Base-by-base conservation (phyloP, 2,888 invertebrate species). In the Xestobium rufovillosum region DNA sequence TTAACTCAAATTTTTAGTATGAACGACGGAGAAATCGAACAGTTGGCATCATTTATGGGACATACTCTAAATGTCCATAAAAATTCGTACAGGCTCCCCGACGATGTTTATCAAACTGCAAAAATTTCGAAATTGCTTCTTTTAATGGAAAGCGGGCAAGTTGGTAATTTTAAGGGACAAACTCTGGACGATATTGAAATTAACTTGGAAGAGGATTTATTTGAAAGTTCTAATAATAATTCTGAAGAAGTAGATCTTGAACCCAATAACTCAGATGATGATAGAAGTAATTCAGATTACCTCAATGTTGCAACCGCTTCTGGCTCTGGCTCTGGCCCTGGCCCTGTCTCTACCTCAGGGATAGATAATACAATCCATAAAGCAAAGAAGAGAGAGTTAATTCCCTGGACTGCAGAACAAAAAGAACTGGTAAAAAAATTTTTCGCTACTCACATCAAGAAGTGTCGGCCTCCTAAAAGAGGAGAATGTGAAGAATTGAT, bases 1-100 rank as follows among this genome's bases (percentile, higher is more conserved):
- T 32, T 55, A 31, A 44, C 51, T 3, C 51, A 54, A 42, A 4
- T 52, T 11, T 49, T 54, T 36, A 45, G 47, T 26, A 30, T 31
- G 33, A 36, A 8, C 13, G 15, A 27, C 13, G 25, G 25, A 27
- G 39, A 39, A 15, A 39, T 29, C 16, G 37, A 39, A 31, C 39
- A 34, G 28, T 27, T 31, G 14, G 38, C 27, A n/a, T 31, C 17
- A 8, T 42, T 36, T 14, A 39, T 28, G 26, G 37, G 37, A 17
- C 44, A 36, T 33, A 41, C 40, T 16, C 31, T 19, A 17, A 14
- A 19, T 10, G 16, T 39, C 13, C 31, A 36, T n/a, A 27, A 29
- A 25, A 14, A 31, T 15, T 17, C 37, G 12, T 30, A 38, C 16
- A 13, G 31, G 23, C 23, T 40, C 9, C 28, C 38, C 3, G 31